phyloP scores from a whole-genome alignment of 2,888 invertebrate species.

The Blera fallax region DNA sequence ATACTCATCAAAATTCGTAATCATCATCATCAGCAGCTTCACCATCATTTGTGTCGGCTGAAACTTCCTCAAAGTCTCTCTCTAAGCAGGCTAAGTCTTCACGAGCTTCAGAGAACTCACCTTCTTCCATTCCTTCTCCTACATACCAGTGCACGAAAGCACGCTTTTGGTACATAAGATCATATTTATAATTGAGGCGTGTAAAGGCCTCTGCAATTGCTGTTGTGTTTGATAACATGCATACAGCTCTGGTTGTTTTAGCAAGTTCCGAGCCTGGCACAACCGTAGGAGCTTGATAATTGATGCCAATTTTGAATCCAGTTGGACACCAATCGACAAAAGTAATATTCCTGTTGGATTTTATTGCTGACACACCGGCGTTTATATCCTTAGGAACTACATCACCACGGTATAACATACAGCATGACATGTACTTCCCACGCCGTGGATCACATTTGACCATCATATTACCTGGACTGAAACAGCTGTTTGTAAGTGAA shows the following conservation, averaged over 20 bases:
- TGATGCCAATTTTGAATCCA: conserved; percentile 94
- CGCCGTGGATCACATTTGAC: conserved; percentile 92
- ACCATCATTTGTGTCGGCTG: conserved; percentile 76
- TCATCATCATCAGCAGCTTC: conserved; percentile 74
- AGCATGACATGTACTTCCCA: conserved; percentile 95
- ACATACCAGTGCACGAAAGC: conserved; percentile 97
- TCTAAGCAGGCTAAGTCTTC: conserved; percentile 80
- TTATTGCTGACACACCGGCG: conserved; percentile 90
- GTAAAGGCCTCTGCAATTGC: conserved; percentile 95
- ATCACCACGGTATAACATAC: conserved; percentile 93
- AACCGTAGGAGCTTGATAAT: conserved; percentile 91
- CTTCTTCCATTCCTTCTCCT: conserved; percentile 81
- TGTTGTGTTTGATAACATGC: conserved; percentile 95
- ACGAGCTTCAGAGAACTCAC: conserved; percentile 81
- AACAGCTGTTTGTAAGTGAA: conserved; percentile 93
- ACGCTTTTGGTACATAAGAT: conserved; percentile 85
- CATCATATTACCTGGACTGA: conserved; percentile 94
- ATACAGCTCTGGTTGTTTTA: conserved; percentile 92
- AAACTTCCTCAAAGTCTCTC: conserved; percentile 80
- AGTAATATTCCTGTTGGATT: conserved; percentile 88
- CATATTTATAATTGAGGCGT: conserved; percentile 95
- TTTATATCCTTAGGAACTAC: conserved; percentile 95
- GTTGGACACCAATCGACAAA: conserved; percentile 98
- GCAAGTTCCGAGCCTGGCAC: conserved; percentile 91
- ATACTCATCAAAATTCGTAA: conserved; percentile 75